Evolutionary conservation across 2,797 vertebrate species (phyloP).

Genomic region (Sylvia borin): DNA sequence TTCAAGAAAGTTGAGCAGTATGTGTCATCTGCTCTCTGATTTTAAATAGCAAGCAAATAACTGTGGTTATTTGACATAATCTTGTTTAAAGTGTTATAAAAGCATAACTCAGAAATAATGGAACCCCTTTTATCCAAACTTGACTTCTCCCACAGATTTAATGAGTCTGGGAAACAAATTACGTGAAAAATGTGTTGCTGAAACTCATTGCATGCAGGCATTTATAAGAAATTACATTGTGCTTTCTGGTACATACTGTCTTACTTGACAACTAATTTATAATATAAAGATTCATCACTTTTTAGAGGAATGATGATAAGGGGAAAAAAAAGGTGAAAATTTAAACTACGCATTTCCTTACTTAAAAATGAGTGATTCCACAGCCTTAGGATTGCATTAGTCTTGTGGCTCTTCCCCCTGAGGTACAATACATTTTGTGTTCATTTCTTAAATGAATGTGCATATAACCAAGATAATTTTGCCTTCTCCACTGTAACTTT

Average conservation of each 20-base stretch:
- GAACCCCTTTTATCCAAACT: constrained; percentile 29
- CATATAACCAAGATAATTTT: constrained; percentile 53
- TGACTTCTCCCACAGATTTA: constrained; percentile 23
- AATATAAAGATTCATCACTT: constrained; percentile 6
- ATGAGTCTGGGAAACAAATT: constrained; percentile 36
- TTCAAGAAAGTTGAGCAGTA: background rate
- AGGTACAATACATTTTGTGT: constrained; percentile 29
- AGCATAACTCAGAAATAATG: constrained; percentile 31
- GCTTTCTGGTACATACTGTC: constrained; percentile 13
- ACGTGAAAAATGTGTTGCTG: background rate
- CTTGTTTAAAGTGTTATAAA: constrained; percentile 45
- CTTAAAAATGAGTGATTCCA: constrained; percentile 41
- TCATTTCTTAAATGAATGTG: constrained; percentile 49
- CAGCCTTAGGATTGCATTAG: background rate
- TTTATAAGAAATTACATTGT: constrained; percentile 34
- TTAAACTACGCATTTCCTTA: constrained; percentile 1
- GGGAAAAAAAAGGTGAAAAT: background rate
- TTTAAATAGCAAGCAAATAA: background rate
- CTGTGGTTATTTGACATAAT: background rate
- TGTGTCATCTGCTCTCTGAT: background rate
- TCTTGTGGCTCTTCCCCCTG: constrained; percentile 7
- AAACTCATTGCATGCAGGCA: constrained; percentile 20
- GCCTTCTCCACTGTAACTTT: background rate
- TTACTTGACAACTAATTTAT: constrained; percentile 49
- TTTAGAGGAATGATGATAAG: background rate